phyloP scores from a whole-genome alignment of 2,797 vertebrate genomes.

The Micropoecilia bifurca region DNA sequence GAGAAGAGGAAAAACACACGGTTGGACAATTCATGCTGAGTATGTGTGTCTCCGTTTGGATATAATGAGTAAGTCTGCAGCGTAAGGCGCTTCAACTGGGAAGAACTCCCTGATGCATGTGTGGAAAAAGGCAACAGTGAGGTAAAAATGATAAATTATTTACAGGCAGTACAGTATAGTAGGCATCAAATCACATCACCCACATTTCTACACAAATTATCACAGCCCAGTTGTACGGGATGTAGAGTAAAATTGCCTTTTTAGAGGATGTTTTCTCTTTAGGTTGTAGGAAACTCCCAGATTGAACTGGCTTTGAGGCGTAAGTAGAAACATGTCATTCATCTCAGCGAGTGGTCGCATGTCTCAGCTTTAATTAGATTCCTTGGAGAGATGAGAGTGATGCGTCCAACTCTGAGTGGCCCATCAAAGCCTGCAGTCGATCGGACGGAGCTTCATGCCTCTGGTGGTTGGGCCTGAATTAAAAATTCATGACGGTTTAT shows the following conservation, averaged over 20 bases:
- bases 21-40: conserved; percentile 43
- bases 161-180: conserved; percentile 18
- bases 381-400: conserved; percentile 50
- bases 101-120: conserved; percentile 47
- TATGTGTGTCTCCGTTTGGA: conserved; percentile 34
- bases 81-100: conserved; percentile 29
- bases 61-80: conserved; percentile 38
- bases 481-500: not conserved
- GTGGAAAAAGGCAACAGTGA: conserved; percentile 62
- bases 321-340: conserved; percentile 51
- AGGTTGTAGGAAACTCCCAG: not conserved
- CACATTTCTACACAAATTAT: conserved; percentile 9
- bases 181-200: conserved; percentile 25
- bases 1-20: conserved; percentile 38
- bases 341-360: conserved; percentile 34
- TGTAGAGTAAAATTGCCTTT: not conserved
- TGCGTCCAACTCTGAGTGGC: conserved; percentile 34
- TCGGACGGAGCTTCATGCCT: conserved; percentile 27
- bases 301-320: conserved; percentile 28
- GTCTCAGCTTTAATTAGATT: conserved; percentile 60
- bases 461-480: conserved; percentile 8
- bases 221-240: not conserved
- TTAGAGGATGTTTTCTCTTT: conserved; percentile 3
- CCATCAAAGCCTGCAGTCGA: conserved; percentile 37
- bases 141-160: conserved; percentile 67